These are phyloP conservation scores for Brachyalestes nurse DNA, from an alignment of 2,797 vertebrate genomes.

Conservation along the genomic window DNA sequence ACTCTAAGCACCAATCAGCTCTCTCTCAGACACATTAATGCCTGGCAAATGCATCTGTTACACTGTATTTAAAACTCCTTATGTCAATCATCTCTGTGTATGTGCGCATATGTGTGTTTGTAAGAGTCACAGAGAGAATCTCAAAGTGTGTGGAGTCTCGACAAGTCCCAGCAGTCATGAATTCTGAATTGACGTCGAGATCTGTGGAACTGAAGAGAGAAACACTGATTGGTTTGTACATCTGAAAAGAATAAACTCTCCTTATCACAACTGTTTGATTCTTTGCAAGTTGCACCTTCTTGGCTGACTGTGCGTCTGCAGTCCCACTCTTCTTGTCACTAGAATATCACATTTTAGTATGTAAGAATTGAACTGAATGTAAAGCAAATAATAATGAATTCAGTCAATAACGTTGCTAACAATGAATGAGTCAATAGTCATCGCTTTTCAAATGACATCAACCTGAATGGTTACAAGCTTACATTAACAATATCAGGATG, in stretches of 20 bases:
- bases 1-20: neutral
- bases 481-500: too few relatives aligned
- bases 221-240: neutral
- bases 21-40: slow-evolving; percentile 18
- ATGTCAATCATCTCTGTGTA: slow-evolving; percentile 23
- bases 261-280: neutral
- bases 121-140: neutral
- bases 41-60: slow-evolving; percentile 22
- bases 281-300: too few relatives aligned
- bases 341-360: neutral
- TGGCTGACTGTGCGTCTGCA: too few relatives aligned
- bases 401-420: too few relatives aligned
- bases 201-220: slow-evolving; percentile 9
- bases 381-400: too few relatives aligned
- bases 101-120: neutral
- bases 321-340: neutral
- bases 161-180: slow-evolving; percentile 14
- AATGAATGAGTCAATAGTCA: too few relatives aligned
- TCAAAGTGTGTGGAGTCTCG: neutral
- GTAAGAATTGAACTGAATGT: neutral
- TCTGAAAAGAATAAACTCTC: neutral
- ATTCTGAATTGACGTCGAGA: slow-evolving; percentile 6
- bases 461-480: too few relatives aligned
- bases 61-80: slow-evolving; percentile 23
- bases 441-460: too few relatives aligned